Percentiles rank a stretch among this genome's conserved stretches.
Evolutionary conservation across 2,113 vertebrate species (phyloP).

Genomic region (Bos indicus): DNA sequence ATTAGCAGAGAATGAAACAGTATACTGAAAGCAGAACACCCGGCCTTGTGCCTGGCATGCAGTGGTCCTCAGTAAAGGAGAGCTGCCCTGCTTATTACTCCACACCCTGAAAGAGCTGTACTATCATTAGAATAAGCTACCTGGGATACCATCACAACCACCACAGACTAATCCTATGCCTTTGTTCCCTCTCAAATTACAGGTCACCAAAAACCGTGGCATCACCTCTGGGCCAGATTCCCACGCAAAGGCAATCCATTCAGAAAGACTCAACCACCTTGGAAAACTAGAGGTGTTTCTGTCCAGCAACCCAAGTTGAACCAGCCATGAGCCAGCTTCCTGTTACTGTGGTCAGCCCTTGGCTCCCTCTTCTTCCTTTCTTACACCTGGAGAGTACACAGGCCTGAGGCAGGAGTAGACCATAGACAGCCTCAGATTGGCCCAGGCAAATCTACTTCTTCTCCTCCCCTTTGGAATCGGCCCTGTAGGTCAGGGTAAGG

Average conservation of each 20-base stretch:
- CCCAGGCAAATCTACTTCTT: background rate
- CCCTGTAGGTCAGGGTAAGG: background rate
- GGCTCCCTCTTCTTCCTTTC: slow-evolving; percentile 55
- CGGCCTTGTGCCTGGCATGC: background rate
- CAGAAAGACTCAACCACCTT: slow-evolving; percentile 77
- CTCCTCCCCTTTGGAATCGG: background rate
- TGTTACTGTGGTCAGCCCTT: slow-evolving; percentile 70
- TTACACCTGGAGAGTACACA: slow-evolving; percentile 53
- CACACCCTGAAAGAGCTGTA: background rate
- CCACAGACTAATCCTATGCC: slow-evolving; percentile 1
- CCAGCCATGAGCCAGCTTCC: slow-evolving; percentile 71
- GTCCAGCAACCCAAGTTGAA: slow-evolving; percentile 56
- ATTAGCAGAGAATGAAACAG: background rate
- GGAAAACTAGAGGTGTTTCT: slow-evolving; percentile 79
- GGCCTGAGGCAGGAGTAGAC: slow-evolving; percentile 55
- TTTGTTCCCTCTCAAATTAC: slow-evolving; percentile 41
- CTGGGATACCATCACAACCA: background rate
- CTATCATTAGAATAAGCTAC: background rate
- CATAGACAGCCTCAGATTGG: background rate
- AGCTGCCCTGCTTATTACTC: background rate
- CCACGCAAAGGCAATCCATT: slow-evolving; percentile 72
- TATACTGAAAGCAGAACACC: background rate
- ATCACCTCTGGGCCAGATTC: slow-evolving; percentile 65
- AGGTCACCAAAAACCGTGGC: slow-evolving; percentile 82
- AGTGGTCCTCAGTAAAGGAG: background rate